These are phyloP conservation scores for Hipposideros larvatus DNA, from an alignment of 2,797 vertebrate species.

Conservation along the genomic window DNA sequence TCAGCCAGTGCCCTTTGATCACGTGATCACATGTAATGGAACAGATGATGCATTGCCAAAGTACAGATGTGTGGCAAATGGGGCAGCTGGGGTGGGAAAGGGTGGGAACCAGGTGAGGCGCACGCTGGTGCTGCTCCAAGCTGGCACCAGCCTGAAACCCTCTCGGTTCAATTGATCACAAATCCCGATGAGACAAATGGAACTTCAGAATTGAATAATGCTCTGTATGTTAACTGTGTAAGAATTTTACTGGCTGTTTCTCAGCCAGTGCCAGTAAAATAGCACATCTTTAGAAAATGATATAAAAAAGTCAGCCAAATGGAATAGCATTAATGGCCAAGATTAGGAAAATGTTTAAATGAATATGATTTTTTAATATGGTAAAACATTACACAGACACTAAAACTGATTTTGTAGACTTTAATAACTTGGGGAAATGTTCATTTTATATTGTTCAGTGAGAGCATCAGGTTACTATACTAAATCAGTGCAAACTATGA, in stretches of 20 bases:
- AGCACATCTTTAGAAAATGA: conserved; percentile 11
- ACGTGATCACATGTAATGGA: background rate
- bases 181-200: too few species aligned
- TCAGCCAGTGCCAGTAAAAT: background rate
- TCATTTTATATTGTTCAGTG: conserved; percentile 4
- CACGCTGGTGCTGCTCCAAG: background rate
- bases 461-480: conserved; percentile 16
- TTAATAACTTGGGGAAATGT: conserved; percentile 5
- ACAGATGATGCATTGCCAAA: background rate
- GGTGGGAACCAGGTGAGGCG: background rate
- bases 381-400: background rate
- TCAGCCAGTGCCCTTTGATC: background rate
- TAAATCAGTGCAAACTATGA: background rate
- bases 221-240: background rate
- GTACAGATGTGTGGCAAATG: background rate
- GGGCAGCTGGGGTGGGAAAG: too few species aligned
- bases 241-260: conserved; percentile 6
- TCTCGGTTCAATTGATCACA: background rate
- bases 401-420: background rate
- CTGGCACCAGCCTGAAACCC: background rate
- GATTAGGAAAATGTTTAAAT: conserved; percentile 31
- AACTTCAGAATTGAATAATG: background rate
- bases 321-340: background rate
- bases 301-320: background rate
- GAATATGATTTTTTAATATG: conserved; percentile 31